phyloP scores from a whole-genome alignment of 2,888 invertebrate genomes.

The Sycophila texana region DNA sequence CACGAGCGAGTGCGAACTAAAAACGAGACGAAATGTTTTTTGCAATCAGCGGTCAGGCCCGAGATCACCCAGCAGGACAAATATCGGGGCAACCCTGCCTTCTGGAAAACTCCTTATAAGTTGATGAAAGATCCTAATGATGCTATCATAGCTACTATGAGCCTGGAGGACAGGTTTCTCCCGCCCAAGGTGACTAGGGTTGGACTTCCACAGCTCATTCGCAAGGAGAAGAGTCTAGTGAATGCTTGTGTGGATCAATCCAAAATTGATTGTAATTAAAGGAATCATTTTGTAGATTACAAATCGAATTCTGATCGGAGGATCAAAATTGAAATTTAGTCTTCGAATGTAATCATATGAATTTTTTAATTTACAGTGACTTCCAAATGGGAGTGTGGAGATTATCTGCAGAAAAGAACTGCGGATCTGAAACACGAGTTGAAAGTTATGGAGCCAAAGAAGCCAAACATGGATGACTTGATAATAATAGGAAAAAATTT shows the following conservation, averaged over 20 bases:
- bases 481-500: conserved; percentile 65
- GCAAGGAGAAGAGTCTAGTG: conserved; percentile 61
- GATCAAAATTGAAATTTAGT: too few relatives aligned
- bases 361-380: conserved; percentile 27
- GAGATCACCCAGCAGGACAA: conserved; percentile 58
- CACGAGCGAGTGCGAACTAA: conserved; percentile 61
- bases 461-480: conserved; percentile 66
- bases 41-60: conserved; percentile 62
- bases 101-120: conserved; percentile 61
- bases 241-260: not conserved
- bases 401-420: conserved; percentile 63
- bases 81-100: conserved; percentile 64
- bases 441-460: conserved; percentile 62
- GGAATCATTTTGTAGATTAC: not conserved
- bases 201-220: conserved; percentile 59
- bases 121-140: conserved; percentile 51
- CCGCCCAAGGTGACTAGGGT: conserved; percentile 59
- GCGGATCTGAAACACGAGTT: conserved; percentile 62
- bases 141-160: not conserved
- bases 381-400: conserved; percentile 63
- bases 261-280: conserved; percentile 26
- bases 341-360: too few relatives aligned
- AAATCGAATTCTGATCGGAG: too few relatives aligned
- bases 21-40: conserved; percentile 61
- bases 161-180: not conserved